Percentiles rank a stretch among this genome's conserved stretches.
Evolutionary conservation across 2,113 vertebrate species (phyloP).

Genomic region (Campylorhamphus procurvoides): DNA sequence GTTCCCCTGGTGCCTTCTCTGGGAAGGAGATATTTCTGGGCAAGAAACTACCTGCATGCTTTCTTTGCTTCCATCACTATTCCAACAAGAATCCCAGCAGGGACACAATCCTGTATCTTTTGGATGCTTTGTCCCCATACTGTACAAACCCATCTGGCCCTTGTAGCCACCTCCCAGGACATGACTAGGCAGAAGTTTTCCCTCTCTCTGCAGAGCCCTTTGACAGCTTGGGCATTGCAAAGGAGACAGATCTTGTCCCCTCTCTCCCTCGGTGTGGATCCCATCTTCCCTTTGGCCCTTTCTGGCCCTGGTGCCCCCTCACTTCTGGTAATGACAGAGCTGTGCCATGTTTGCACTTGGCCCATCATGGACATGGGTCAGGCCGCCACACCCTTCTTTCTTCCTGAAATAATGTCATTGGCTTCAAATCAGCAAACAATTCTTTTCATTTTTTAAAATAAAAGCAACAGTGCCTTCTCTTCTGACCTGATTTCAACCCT

Average conservation of each 20-base stretch:
- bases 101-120: background rate
- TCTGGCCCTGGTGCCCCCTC: background rate
- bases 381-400: slow-evolving; percentile 12
- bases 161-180: background rate
- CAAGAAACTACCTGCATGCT: background rate
- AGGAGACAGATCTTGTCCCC: background rate
- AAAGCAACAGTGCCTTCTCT: background rate
- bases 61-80: background rate
- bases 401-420: background rate
- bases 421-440: background rate
- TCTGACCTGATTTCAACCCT: background rate
- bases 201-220: background rate
- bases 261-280: background rate
- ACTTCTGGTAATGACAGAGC: background rate
- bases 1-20: background rate
- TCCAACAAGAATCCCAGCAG: background rate
- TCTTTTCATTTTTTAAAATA: background rate
- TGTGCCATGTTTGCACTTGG: fast-evolving
- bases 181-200: background rate
- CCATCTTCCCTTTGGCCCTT: background rate
- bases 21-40: background rate
- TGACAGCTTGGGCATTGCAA: background rate
- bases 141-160: background rate
- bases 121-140: background rate
- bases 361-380: fast-evolving